A percentile compares a stretch with the other conserved stretches of the same genome.
Evolutionary conservation across 2,113 vertebrate species (phyloP).

Genomic region (Corythaeola cristata): DNA sequence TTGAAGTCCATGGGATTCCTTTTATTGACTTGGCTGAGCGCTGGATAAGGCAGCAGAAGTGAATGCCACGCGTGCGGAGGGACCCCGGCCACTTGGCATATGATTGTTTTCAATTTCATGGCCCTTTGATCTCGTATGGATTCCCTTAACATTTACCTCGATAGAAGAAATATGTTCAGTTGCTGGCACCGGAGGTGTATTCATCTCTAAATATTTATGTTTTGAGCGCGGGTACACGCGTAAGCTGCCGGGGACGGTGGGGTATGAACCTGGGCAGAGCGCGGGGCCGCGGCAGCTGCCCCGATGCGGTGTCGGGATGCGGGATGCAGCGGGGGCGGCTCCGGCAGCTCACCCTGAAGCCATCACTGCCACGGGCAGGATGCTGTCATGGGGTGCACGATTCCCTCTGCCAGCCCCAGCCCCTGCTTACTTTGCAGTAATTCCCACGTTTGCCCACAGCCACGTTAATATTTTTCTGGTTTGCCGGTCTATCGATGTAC

Average conservation of each 20-base stretch:
- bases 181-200: not conserved
- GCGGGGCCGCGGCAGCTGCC: not conserved
- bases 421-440: not conserved
- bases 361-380: not conserved
- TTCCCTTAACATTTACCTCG: conserved; percentile 26
- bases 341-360: not conserved
- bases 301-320: accelerated
- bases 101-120: not conserved
- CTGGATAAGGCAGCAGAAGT: not conserved
- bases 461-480: not conserved
- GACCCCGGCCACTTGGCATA: not conserved
- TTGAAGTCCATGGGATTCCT: not conserved
- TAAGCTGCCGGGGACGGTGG: not conserved
- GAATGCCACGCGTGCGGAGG: not conserved
- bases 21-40: not conserved
- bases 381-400: accelerated
- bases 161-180: not conserved
- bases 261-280: not conserved
- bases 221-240: accelerated
- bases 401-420: not conserved
- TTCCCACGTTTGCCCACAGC: not conserved
- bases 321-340: not conserved
- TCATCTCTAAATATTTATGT: not conserved
- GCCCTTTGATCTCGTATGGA: not conserved
- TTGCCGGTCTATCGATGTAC: not conserved